Evolutionary conservation across 1,140 invertebrate species (phyloP), one percentile per base, ranked within the genome.

Genomic region (Eurytemora carolleeae): DNA sequence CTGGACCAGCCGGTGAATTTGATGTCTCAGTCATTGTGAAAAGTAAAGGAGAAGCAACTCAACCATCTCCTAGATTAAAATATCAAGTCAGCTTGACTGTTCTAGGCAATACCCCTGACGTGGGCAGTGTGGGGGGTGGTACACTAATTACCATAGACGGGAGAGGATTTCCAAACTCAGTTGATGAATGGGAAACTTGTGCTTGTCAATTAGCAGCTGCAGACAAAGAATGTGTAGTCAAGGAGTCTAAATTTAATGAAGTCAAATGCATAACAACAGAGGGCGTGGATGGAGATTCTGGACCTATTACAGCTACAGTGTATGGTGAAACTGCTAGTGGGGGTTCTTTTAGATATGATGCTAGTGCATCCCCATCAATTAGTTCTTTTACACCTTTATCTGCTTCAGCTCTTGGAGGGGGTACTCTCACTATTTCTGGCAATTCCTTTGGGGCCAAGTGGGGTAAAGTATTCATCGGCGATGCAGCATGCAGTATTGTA

Each of bases 51-150:
- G n/a, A 44, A 44, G 31, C 31, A n/a, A 12, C 31, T 44, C 7
- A 44, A 44, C 7, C 31, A n/a, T 44, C 31, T 44, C 7, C 7
- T 44, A 44, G 7, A 12, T 44, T 44, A n/a, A 44, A 7, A 12
- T 44, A 44, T n/a, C 7, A 44, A 12, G 7, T 58, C 18, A 16
- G 20, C 1, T 44, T 44, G 2, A 25, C 12, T 15, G 3, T 58
- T 1, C 1, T 26, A 1, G 12, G 24, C 12, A 21, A 61, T 16
- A 44, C 24, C 16, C 55, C 59, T 2, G 19, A 53, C 19, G 23
- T 44, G 2, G 59, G 59, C 53, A 59, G 63, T 3, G 58, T 53
- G 18, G 59, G 59, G 7, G 63, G 63, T n/a, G 59, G 55, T 2
- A 60, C 59, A 17, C 15, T 31, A 18, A 12, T 64, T 15, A 18